phyloP scores from a whole-genome alignment of 2,888 invertebrate genomes.

The Hemaris fuciformis region DNA sequence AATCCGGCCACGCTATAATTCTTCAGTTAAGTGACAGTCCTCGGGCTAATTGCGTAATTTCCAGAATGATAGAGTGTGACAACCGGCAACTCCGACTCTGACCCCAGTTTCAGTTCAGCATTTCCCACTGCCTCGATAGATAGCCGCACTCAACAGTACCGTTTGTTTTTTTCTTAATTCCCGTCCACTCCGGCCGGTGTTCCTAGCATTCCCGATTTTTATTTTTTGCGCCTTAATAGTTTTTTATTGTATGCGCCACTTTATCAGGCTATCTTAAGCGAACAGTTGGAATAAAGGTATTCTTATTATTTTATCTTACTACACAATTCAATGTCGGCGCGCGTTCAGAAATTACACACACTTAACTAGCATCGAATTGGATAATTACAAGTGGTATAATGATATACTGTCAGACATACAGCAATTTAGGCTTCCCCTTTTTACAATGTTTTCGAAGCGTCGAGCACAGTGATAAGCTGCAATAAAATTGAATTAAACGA shows the following conservation, averaged over 20 bases:
- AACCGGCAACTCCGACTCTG: slow-evolving; percentile 17
- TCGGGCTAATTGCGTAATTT: slow-evolving; percentile 53
- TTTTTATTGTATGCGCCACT: slow-evolving; percentile 36
- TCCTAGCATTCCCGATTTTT: neutral
- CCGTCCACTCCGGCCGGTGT: neutral
- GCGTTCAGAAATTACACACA: slow-evolving; percentile 64
- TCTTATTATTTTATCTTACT: slow-evolving; percentile 59
- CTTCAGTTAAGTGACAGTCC: slow-evolving; percentile 43
- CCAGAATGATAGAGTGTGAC: slow-evolving; percentile 46
- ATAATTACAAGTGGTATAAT: slow-evolving; percentile 66
- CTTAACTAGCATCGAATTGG: slow-evolving; percentile 64
- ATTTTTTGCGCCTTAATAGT: slow-evolving; percentile 26
- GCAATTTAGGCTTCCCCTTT: slow-evolving; percentile 50
- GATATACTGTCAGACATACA: slow-evolving; percentile 50
- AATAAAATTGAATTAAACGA: slow-evolving; percentile 6
- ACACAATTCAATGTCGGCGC: slow-evolving; percentile 44
- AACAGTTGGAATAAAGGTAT: slow-evolving; percentile 51
- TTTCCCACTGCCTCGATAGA: slow-evolving; percentile 5
- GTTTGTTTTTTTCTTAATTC: neutral
- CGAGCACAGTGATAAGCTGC: slow-evolving; percentile 31
- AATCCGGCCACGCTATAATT: slow-evolving; percentile 31
- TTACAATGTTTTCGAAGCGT: slow-evolving; percentile 45
- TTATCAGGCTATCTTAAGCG: slow-evolving; percentile 33
- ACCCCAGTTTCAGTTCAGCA: slow-evolving; percentile 3
- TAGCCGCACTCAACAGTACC: neutral